Evolutionary conservation across 2,113 vertebrate species (phyloP), one percentile per base, ranked within the genome.

Genomic region (Tetraodon nigroviridis): DNA sequence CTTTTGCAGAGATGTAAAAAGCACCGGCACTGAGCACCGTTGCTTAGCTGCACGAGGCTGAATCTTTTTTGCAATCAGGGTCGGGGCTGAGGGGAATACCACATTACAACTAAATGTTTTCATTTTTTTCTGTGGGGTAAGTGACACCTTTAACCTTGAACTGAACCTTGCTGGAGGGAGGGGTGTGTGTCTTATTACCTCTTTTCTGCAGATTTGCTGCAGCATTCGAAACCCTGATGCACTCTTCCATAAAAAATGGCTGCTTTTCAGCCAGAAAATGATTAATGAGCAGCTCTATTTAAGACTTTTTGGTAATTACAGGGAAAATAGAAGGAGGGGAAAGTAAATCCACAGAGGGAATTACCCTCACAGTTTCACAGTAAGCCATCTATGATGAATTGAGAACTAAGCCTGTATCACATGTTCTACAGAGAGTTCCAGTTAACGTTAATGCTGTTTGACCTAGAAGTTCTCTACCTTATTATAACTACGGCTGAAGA

Each of bases 291-390:
- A 4, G 47, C 13, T 53, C 69, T 71, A 78, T 79, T 78, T 76
- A 74, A 73, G 76, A 74, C 78, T 73, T 80, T 76, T 67, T 74
- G 8, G 77, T 73, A 85, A 85, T 85, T 81, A 81, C 16, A 46
- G 42, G 19, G 55, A 60, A 67, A 81, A 79, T 50, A 40, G 50
- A 67, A 4, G 22, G 22, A 64, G 42, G 58, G 44, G 6, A 72
- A 55, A 62, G 45, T 59, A 68, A 76, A 71, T 51, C 69, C 73
- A 69, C 59, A 48, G 42, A 72, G 69, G 64, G 61, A 79, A 69
- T 51, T 54, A 54, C 40, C 48, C 66, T 47, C n/a, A 1, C 64
- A 55, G 61, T 48, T 64, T 47, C n/a, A 1, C 64, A 55, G 61
- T 48, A 55, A 71, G 64, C 63, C 58, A 5, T 59, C 51, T 67